phyloP scores from a whole-genome alignment of 2,888 invertebrate species.

The Nasonovia ribisnigri region DNA sequence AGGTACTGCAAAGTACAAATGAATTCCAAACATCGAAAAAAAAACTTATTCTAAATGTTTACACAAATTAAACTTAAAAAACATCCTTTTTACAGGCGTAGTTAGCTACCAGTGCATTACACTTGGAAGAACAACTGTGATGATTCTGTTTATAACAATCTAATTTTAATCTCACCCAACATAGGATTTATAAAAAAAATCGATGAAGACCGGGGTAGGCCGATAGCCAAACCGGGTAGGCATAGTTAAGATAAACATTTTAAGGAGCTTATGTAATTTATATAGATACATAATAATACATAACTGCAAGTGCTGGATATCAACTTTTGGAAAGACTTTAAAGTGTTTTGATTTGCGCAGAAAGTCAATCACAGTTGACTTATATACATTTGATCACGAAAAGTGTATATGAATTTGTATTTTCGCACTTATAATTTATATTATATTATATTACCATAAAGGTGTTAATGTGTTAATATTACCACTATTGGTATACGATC shows the following conservation, averaged over 20 bases:
- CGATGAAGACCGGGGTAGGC: not conserved
- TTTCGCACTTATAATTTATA: not conserved
- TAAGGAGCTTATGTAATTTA: not conserved
- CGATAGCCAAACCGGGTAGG: not conserved
- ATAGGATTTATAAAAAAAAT: not conserved
- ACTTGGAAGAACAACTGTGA: not conserved
- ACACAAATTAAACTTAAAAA: not conserved
- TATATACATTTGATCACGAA: not conserved
- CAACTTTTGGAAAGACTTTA: not conserved
- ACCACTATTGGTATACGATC: not conserved
- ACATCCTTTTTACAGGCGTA: not conserved
- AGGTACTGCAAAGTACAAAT: not conserved
- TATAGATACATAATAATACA: not conserved
- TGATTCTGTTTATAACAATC: conserved; percentile 5
- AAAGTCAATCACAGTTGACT: not conserved
- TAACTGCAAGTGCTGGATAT: not conserved
- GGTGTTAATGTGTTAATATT: not conserved
- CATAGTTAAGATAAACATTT: not conserved
- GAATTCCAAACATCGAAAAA: not conserved
- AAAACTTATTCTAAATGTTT: not conserved
- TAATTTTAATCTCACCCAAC: not conserved
- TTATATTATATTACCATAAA: not conserved
- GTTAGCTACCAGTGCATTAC: not conserved
- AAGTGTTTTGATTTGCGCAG: not conserved
- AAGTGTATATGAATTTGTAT: not conserved